Base-by-base conservation (phyloP, 1,140 invertebrate genomes). In the Drosophila hydei region DNA sequence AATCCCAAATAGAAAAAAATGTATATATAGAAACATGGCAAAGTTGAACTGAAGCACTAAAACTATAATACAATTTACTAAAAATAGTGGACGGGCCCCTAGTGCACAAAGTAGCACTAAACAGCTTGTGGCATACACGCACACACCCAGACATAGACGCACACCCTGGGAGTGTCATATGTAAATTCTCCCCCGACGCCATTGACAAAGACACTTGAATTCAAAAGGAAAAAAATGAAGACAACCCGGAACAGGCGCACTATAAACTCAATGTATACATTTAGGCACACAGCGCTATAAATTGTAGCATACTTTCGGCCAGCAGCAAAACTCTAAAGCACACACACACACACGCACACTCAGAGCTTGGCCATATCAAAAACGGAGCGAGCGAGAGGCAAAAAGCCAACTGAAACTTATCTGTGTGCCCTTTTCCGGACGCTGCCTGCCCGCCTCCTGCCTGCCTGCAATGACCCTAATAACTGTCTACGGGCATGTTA, bases 21-120 rank as follows among this genome's bases (percentile, higher is more conserved):
- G 5, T 7, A 8, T 42, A 16, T 8, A 42, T 14, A 42, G 38
- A 50, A 18, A 51, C 33, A 30, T 8, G 43, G 19, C 33, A 70
- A 79, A 71, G 63, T 69, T 63, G 75, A 81, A 56, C 65, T 71
- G 63, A 71, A 61, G 74, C 80, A 85, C 75, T 88, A 88, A 87
- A 87, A 87, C 81, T 87, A 87, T 87, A 87, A 88, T 88, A 87
- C 81, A 87, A 87, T 88, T 81, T 87, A 81, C 80, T 87, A 85
- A 87, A 87, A 88, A 88, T 88, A 75, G 76, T 85, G 81, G 71
- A 85, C 62, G 75, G 62, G 25, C 48, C 52, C 62, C 70, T 6
- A 56, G 63, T 81, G 78, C 79, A 79, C 78, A 81, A 77, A 81
- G 72, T 79, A 81, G 74, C 78, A 81, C 78, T 84, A 84, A 84